Evolutionary conservation across 2,888 invertebrate species (phyloP), one percentile per base, ranked within the genome.

Genomic region (Lepidonotus clava): DNA sequence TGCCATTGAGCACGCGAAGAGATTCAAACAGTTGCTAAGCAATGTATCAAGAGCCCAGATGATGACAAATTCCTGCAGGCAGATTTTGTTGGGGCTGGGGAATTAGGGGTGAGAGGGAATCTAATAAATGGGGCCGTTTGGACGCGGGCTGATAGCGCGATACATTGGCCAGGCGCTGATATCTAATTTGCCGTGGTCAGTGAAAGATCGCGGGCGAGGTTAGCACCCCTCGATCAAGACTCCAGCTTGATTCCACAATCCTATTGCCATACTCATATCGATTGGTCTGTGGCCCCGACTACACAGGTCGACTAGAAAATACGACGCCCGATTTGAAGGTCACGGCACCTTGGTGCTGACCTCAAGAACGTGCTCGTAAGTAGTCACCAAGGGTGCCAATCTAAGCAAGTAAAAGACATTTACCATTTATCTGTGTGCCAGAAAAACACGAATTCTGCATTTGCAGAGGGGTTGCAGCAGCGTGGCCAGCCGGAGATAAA

Each of bases 141-240:
- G 14, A 18, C 61, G n/a, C 21, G 2, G 24, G 28, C 61, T 61
- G 61, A 61, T 61, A 28, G 24, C 28, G 24, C 28, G 28, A n/a
- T 28, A 61, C 61, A 61, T 61, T 61, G 61, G n/a, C 28, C 61
- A 61, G 61, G 14, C 61, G 11, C 61, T 61, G 5, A 24, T 61
- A 61, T 61, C 61, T 61, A 61, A 61, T 61, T 61, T 61, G 61
- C 61, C 61, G 61, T 28, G 61, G 61, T 28, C 61, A n/a, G 61
- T 1, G 11, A 61, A 28, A 61, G 61, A 28, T 61, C n/a, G 61
- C n/a, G 28, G 61, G 61, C 14, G 61, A 28, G 61, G 5, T 32
- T 61, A 61, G 28, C 61, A 28, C 61, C 61, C 61, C 14, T n/a
- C 21, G 28, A 61, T 61, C 61, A 61, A 28, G 61, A 61, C 61